Conservation (phyloP, 2,888 invertebrate species). For the Sphaeridia pumilis region DNA sequence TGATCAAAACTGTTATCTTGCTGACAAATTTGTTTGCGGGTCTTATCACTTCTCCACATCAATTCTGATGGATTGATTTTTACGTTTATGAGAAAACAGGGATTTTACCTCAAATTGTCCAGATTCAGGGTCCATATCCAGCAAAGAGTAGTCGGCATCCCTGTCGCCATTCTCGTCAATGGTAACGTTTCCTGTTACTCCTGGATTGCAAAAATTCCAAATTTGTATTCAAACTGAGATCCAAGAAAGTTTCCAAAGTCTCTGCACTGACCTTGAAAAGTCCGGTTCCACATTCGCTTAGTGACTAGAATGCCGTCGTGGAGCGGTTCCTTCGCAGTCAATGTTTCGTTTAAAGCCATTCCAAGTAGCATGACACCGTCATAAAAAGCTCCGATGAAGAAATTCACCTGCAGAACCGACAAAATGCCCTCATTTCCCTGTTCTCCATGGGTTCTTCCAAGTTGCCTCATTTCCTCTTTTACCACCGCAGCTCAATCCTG, state of each 20-base stretch:
- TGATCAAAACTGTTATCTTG: too few species aligned
- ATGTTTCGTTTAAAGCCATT: constrained; percentile 71
- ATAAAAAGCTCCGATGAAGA: constrained; percentile 77
- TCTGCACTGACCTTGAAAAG: constrained; percentile 61
- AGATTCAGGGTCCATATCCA: constrained; percentile 71
- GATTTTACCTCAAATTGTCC: constrained; percentile 59
- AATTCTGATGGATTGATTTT: too few species aligned
- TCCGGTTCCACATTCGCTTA: constrained; percentile 63
- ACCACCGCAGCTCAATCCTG: too few species aligned
- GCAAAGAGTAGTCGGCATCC: constrained; percentile 74
- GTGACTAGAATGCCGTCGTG: constrained; percentile 63
- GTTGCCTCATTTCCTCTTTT: too few species aligned
- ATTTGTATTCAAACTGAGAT: too few species aligned
- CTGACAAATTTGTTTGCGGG: too few species aligned
- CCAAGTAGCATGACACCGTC: constrained; percentile 73
- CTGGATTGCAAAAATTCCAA: constrained; percentile 45
- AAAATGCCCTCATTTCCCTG: too few species aligned
- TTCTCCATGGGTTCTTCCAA: too few species aligned
- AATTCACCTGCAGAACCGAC: constrained; percentile 58
- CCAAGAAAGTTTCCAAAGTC: too few species aligned
- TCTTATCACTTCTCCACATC: too few species aligned
- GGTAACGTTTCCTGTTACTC: constrained; percentile 72
- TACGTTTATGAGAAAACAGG: too few species aligned
- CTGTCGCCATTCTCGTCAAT: constrained; percentile 76
- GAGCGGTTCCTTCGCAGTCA: constrained; percentile 61